Base-by-base conservation (phyloP, 2,888 invertebrate genomes). In the Ophonus ardosiacus region DNA sequence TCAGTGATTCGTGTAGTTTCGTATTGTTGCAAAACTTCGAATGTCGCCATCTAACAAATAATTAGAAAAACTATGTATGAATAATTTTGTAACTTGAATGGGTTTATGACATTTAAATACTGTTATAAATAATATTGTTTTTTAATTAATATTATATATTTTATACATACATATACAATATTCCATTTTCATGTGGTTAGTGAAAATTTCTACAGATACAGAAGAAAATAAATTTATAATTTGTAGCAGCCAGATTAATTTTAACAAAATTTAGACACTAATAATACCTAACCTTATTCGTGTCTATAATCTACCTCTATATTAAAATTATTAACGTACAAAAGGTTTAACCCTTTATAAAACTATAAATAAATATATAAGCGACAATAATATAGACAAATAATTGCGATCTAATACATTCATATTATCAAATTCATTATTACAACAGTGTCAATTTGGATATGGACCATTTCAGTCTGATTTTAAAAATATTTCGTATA, bases 161-260 rank as follows among this genome's bases (percentile, higher is more conserved):
- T 87, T 88, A 88, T 88, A 88, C 88, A 88, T 88, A 87, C 88
- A 88, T 88, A 87, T 88, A 88, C 88, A 88, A 86, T 87, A 86
- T 87, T 86, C 85, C 84, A 38, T 78, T 78, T 79, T 78, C 38
- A 51, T 63, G 40, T 51, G 24, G 56, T 85, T 56, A 85, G 15
- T 59, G 40, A 80, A 85, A 85, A 80, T 65, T 61, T 85, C 85
- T 85, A 85, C 85, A 85, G 85, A 85, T 80, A 71, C 85, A 80
- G 68, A 85, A 85, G 80, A 85, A 84, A 84, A 79, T 82, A 74
- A 40, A 59, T 59, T 76, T 57, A 74, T 38, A 15, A 59, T 59
- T 57, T 40, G 61, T 21, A 80, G 31, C 61, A 80, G 59, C 18
- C 63, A 80, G 38, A 38, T 61, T 80, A 59, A 17, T 56, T 59